Evolutionary conservation across 2,797 vertebrate species (phyloP), one percentile per base, ranked within the genome.

Genomic region (Danio aesculapii): DNA sequence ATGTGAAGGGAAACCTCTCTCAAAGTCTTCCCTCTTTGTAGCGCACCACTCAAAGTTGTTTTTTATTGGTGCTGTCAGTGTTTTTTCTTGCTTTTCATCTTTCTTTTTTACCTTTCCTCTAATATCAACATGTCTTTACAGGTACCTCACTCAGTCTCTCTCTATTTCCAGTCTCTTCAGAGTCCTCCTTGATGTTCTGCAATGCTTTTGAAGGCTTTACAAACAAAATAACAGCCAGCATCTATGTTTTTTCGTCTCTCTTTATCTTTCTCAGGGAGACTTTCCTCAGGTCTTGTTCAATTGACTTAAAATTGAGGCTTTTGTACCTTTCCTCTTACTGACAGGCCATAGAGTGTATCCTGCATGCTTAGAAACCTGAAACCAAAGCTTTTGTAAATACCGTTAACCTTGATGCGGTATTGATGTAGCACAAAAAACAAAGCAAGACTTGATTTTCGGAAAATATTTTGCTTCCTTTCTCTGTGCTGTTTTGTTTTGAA

Each of bases 51-150:
- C 43, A 77, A 70, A 78, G 76, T 68, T 68, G 52, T 49, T 67
- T 59, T 70, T 49, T 61, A 59, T 59, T 55, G 3, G n/a, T 43
- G 30, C 9, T 39, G 61, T 44, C 49, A 39, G 61, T 19, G 44
- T 6, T 43, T 49, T n/a, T 0, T 16, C 19, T 47, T 9, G 10
- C 19, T 68, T 77, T 49, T 59, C 44, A 61, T 70, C 57, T 79
- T 30, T 12, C 2, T 46, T 70, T 70, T 69, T 58, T 61, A 72
- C n/a, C 17, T 78, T 79, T 79, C 6, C 5, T 17, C 67, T 61
- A 61, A 52, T 62, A 62, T 52, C 77, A 79, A 50, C 57, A 43
- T 58, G 92, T 91, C 88, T 93, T 92, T 91, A 92, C 80, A 30
- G 30, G 30, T 30, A 30, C 30, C 47, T 50, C 44, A 9, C 77